Conservation (phyloP, 2,113 vertebrate genomes). For the Chaetorhynchus papuensis region DNA sequence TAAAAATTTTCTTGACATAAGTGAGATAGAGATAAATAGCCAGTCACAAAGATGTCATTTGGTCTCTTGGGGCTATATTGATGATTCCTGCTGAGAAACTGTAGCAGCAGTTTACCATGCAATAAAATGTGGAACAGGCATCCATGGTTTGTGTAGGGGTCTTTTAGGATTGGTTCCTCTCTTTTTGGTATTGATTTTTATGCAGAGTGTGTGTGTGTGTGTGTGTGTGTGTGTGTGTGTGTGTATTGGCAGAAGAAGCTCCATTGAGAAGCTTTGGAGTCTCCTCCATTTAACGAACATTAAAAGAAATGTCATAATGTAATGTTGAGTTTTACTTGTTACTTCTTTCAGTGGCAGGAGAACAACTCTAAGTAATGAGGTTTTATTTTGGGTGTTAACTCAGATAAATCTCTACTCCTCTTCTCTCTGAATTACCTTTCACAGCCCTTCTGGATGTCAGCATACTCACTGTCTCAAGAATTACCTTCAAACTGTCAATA, state of each 20-base stretch:
- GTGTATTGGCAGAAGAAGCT: background rate
- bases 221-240: too few species aligned
- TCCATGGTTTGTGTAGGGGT: background rate
- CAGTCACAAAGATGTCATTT: constrained; percentile 22
- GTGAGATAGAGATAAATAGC: constrained; percentile 51
- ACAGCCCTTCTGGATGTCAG: background rate
- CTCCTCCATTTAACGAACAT: background rate
- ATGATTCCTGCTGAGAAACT: background rate
- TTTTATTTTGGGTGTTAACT: background rate
- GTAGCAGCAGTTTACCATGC: background rate
- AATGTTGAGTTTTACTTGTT: background rate
- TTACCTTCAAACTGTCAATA: background rate
- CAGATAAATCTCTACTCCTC: background rate
- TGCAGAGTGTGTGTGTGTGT: too few species aligned
- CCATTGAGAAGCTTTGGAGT: background rate
- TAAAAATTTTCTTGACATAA: constrained; percentile 40
- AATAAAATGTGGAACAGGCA: background rate
- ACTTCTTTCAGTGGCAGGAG: background rate
- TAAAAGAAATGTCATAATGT: background rate
- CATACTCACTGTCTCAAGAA: background rate
- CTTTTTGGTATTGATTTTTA: background rate
- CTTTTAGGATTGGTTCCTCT: background rate
- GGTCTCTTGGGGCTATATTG: constrained; percentile 32
- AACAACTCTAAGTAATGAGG: background rate
- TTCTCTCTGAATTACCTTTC: background rate